These are phyloP conservation scores for Aphelocoma coerulescens DNA, from an alignment of 2,113 vertebrate genomes.

Conservation along the genomic window DNA sequence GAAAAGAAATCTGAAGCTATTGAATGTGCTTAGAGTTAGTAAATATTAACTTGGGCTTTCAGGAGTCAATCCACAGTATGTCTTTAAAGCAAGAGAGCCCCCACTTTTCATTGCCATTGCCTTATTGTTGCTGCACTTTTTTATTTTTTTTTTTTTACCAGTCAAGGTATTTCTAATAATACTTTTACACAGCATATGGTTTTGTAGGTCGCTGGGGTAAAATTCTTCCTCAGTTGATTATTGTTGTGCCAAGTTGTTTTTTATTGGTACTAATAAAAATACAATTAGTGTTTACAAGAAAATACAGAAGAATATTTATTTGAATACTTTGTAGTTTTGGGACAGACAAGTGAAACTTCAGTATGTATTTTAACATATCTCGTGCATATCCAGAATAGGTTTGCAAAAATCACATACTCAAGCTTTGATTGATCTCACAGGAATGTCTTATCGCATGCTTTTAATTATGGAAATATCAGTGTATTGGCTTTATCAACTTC, in stretches of 20 bases:
- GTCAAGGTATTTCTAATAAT: background rate
- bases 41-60: slow-evolving; percentile 55
- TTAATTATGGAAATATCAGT: background rate
- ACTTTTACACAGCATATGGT: background rate
- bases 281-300: background rate
- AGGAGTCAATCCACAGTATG: background rate
- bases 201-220: background rate
- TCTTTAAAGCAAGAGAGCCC: background rate
- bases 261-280: background rate
- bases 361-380: background rate
- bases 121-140: background rate
- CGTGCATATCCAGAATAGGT: background rate
- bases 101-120: background rate
- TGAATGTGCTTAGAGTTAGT: slow-evolving; percentile 48
- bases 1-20: slow-evolving; percentile 15
- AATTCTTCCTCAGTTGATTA: background rate
- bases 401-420: background rate
- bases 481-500: background rate
- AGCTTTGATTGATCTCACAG: background rate
- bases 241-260: background rate
- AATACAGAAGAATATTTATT: background rate
- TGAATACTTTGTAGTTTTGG: background rate
- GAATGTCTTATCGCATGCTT: background rate
- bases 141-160: background rate
- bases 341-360: background rate